Percentiles rank a stretch among this genome's conserved stretches.
These are phyloP conservation scores for Plecturocebus donacophilus DNA, from an alignment of 2,113 vertebrate species.

Conservation along the genomic window DNA sequence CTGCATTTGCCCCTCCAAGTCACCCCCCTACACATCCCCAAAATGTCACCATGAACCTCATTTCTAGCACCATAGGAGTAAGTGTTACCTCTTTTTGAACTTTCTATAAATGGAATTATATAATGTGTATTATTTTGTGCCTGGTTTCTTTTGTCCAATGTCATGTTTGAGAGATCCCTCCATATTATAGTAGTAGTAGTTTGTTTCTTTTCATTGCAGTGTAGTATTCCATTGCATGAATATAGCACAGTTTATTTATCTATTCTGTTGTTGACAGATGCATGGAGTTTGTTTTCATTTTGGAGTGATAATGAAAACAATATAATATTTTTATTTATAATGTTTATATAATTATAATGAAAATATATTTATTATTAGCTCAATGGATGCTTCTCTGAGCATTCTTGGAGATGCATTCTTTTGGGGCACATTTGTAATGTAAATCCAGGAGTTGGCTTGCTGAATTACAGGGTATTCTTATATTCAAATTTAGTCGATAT, in stretches of 20 bases:
- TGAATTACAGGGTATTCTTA: not conserved
- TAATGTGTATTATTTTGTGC: not conserved
- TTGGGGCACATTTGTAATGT: not conserved
- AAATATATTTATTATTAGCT: not conserved
- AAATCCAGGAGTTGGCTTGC: not conserved
- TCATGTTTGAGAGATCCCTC: not conserved
- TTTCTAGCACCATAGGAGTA: not conserved
- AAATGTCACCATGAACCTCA: not conserved
- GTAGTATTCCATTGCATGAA: not conserved
- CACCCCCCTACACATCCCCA: too few relatives aligned
- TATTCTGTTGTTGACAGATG: not conserved
- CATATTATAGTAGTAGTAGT: rapidly evolving
- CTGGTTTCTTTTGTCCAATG: not conserved
- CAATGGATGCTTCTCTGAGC: not conserved
- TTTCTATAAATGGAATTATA: not conserved
- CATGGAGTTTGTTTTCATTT: not conserved
- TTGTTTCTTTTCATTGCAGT: not conserved
- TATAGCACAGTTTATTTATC: not conserved
- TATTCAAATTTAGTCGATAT: not conserved
- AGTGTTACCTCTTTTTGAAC: not conserved
- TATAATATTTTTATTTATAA: too few relatives aligned
- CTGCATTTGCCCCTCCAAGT: not conserved
- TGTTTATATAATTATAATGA: too few relatives aligned
- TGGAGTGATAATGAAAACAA: not conserved
- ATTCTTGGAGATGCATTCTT: not conserved